phyloP scores from a whole-genome alignment of 2,888 invertebrate species.

The Thymelicus acteon region DNA sequence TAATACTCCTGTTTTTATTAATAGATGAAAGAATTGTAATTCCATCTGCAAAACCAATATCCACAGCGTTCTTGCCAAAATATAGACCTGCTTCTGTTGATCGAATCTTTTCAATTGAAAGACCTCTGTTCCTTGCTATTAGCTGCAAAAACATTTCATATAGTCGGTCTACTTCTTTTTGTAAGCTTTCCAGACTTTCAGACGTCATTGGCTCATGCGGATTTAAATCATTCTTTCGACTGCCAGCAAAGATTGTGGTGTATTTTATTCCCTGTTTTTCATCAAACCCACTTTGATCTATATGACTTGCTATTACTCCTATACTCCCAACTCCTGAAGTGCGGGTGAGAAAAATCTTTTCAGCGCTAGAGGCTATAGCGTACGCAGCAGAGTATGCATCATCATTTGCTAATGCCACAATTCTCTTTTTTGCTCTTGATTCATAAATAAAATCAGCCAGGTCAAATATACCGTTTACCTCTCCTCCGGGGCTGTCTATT shows the following conservation, averaged over 20 bases:
- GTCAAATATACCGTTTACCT: conserved; percentile 33
- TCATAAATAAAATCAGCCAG: conserved; percentile 31
- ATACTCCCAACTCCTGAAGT: no score
- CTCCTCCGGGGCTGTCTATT: conserved; percentile 36
- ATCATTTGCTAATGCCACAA: no score
- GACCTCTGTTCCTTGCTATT: conserved; percentile 31
- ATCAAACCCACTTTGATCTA: conserved; percentile 37
- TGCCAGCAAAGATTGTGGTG: conserved; percentile 29
- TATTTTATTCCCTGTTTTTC: conserved; percentile 35
- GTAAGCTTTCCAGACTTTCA: conserved; percentile 27
- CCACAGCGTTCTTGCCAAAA: no score
- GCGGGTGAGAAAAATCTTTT: no score
- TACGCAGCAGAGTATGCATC: no score
- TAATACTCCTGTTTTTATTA: no score
- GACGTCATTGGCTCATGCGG: no score
- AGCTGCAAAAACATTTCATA: conserved; percentile 33
- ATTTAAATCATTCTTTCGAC: conserved; percentile 35
- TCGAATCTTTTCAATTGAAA: no score
- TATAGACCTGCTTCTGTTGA: no score
- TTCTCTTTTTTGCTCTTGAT: conserved; percentile 29
- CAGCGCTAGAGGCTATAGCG: no score
- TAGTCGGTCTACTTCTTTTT: conserved; percentile 26
- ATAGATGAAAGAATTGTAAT: no score
- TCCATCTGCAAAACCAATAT: no score
- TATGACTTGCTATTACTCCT: conserved; percentile 38